Conservation (phyloP, 2,888 invertebrate genomes). For the Tipula unca region DNA sequence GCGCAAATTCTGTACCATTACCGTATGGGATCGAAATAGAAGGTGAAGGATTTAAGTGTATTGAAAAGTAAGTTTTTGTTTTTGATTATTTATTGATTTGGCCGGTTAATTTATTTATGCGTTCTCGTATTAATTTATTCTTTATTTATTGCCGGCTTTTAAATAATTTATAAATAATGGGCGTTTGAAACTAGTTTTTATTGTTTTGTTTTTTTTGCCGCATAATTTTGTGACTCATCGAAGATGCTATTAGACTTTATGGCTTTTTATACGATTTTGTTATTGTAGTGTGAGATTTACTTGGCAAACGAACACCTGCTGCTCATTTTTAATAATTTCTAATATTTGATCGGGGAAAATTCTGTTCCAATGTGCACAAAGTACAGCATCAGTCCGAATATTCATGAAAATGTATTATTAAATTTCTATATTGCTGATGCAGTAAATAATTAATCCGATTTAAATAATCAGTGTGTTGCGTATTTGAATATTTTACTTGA, state of each 20-base stretch:
- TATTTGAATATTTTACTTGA: no score
- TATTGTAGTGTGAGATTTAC: not conserved
- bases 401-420: no score
- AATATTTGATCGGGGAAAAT: no score
- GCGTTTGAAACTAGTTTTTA: not conserved
- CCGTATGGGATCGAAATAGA: slow-evolving; percentile 29
- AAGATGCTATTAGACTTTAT: not conserved
- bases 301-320: no score
- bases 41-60: slow-evolving; percentile 31
- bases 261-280: not conserved
- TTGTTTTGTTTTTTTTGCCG: not conserved
- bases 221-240: not conserved
- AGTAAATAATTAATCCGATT: no score
- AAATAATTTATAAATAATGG: not conserved
- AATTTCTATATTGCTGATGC: no score
- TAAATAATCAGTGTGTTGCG: no score
- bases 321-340: no score
- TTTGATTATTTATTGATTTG: not conserved
- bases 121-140: not conserved
- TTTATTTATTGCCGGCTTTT: not conserved
- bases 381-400: no score
- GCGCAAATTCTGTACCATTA: slow-evolving; percentile 22
- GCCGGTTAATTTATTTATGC: not conserved
- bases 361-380: no score
- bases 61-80: slow-evolving; percentile 26